Conservation (phyloP, 2,888 invertebrate species). For the Bruchidius siliquastri region DNA sequence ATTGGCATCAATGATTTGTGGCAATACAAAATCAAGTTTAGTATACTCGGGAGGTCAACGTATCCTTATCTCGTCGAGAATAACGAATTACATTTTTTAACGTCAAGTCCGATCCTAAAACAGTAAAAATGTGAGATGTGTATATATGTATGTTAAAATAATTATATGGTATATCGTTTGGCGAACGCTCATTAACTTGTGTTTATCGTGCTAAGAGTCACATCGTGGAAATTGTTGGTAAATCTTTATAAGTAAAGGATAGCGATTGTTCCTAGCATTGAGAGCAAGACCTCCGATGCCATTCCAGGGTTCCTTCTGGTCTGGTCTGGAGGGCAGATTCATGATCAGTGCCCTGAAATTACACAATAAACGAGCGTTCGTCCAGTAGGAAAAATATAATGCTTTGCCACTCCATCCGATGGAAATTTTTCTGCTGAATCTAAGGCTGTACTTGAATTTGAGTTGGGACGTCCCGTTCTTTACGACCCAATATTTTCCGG, state of each 20-base stretch:
- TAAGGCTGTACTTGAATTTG: too few relatives aligned
- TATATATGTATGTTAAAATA: background rate
- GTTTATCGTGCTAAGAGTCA: background rate
- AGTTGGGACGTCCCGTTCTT: too few relatives aligned
- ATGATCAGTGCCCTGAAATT: too few relatives aligned
- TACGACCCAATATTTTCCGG: too few relatives aligned
- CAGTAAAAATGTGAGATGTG: background rate
- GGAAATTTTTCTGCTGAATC: too few relatives aligned
- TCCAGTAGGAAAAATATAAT: too few relatives aligned
- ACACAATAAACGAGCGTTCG: too few relatives aligned
- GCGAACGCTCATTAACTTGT: background rate
- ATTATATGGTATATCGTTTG: background rate
- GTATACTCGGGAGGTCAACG: background rate
- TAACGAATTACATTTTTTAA: background rate
- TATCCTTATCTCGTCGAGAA: background rate
- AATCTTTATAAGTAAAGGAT: background rate
- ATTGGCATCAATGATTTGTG: background rate
- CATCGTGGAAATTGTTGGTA: background rate
- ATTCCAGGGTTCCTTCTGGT: too few relatives aligned
- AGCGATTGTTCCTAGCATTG: too few relatives aligned
- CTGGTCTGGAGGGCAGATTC: too few relatives aligned
- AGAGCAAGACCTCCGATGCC: too few relatives aligned
- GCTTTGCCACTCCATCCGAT: too few relatives aligned
- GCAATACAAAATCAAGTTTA: background rate
- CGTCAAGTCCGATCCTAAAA: background rate